phyloP scores from a whole-genome alignment of 92 coral and sea anemone species.

The Bergia sp. region DNA sequence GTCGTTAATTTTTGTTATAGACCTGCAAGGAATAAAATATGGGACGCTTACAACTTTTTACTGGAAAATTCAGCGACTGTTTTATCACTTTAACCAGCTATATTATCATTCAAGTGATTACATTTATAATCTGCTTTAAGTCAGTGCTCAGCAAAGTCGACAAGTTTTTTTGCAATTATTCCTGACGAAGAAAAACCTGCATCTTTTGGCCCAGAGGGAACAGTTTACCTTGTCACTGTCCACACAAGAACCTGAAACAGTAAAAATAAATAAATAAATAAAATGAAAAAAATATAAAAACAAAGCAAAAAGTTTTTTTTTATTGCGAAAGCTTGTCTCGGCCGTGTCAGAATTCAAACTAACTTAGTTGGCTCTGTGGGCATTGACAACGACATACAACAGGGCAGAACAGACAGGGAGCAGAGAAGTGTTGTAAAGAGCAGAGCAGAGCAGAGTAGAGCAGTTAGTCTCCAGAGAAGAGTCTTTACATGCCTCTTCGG shows the following conservation, averaged over 20 bases:
- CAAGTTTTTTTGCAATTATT: conserved; percentile 25
- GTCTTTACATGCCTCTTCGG: too few relatives aligned
- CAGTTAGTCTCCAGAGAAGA: neutral
- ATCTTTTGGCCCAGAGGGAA: conserved; percentile 9
- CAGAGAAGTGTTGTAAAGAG: neutral
- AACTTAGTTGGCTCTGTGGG: too few relatives aligned
- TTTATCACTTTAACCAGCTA: neutral
- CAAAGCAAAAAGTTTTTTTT: too few relatives aligned
- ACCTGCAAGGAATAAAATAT: too few relatives aligned
- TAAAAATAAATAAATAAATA: neutral
- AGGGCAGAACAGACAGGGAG: neutral
- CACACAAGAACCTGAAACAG: conserved; percentile 14
- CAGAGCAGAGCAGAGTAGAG: neutral
- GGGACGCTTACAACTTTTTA: too few relatives aligned
- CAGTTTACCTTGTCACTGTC: conserved; percentile 5
- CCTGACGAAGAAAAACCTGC: conserved; percentile 19
- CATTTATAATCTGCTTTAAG: neutral
- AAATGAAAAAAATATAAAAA: too few relatives aligned
- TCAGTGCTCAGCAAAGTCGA: neutral
- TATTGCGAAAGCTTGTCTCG: too few relatives aligned
- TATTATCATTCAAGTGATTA: neutral
- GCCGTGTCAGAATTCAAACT: too few relatives aligned
- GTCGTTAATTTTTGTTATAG: too few relatives aligned
- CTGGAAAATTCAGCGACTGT: neutral
- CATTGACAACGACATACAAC: too few relatives aligned